A percentile compares a stretch with the other conserved stretches of the same genome.
Evolutionary conservation across 1,140 invertebrate species (phyloP).

Genomic region (Scaptomyza montana): DNA sequence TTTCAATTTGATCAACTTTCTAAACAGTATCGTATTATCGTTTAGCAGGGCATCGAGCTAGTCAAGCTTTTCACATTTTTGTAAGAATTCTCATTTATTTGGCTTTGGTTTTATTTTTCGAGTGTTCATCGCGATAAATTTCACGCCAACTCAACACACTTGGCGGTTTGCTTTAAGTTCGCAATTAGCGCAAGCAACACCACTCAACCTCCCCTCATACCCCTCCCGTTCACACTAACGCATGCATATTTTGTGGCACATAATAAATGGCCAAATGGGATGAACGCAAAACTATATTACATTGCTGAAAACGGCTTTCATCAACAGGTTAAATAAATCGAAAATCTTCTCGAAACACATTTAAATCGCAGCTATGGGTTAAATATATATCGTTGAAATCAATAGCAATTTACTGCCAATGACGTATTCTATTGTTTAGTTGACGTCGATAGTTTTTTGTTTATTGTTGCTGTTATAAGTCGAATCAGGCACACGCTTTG

Average conservation of each 20-base stretch:
- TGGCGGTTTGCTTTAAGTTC: slow-evolving; percentile 30
- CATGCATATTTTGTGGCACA: slow-evolving; percentile 35
- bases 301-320: slow-evolving; percentile 26
- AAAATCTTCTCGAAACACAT: slow-evolving; percentile 13
- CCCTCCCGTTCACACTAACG: not conserved
- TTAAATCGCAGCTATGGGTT: not conserved
- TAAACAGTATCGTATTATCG: no score
- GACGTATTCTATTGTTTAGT: not conserved
- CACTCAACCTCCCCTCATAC: not conserved
- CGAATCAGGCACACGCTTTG: slow-evolving; percentile 45
- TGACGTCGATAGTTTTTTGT: not conserved
- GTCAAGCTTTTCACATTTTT: not conserved
- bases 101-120: slow-evolving; percentile 32
- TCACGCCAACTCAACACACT: slow-evolving; percentile 73
- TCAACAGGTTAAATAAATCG: slow-evolving; percentile 41
- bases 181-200: slow-evolving; percentile 32
- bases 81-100: slow-evolving; percentile 16
- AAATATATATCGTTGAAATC: no score
- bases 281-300: not conserved
- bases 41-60: not conserved
- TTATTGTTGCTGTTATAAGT: slow-evolving; percentile 19
- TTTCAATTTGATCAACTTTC: no score
- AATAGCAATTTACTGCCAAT: no score
- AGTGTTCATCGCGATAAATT: slow-evolving; percentile 60
- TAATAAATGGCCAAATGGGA: slow-evolving; percentile 21